Evolutionary conservation across 2,888 invertebrate genomes (phyloP).

Genomic region (Matsumyia berberina): DNA sequence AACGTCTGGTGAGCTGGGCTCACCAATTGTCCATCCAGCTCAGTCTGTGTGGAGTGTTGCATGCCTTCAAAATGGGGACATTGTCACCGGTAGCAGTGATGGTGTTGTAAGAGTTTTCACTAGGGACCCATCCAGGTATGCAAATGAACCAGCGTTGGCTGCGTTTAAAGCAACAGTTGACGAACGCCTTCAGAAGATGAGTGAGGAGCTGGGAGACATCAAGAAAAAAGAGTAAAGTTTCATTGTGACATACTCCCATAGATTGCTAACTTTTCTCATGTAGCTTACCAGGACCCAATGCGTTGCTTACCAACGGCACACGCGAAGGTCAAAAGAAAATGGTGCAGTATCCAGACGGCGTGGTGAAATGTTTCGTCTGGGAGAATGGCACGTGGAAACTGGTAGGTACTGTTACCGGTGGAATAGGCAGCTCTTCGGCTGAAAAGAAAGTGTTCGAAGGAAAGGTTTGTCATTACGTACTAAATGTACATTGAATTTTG

Average conservation of each 20-base stretch:
- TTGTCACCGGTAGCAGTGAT: slow-evolving; percentile 95
- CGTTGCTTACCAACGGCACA: slow-evolving; percentile 90
- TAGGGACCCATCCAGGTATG: slow-evolving; percentile 88
- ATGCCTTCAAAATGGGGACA: slow-evolving; percentile 93
- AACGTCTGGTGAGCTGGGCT: slow-evolving; percentile 80
- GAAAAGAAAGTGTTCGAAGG: slow-evolving; percentile 94
- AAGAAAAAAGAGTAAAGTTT: slow-evolving; percentile 91
- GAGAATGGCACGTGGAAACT: slow-evolving; percentile 91
- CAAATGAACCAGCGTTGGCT: slow-evolving; percentile 87
- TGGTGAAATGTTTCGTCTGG: slow-evolving; percentile 93
- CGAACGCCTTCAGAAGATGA: slow-evolving; percentile 86
- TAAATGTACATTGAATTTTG: neutral
- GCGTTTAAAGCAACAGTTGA: slow-evolving; percentile 90
- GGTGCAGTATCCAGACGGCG: slow-evolving; percentile 89
- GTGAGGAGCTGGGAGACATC: slow-evolving; percentile 92
- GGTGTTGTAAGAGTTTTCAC: slow-evolving; percentile 95
- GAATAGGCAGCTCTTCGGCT: slow-evolving; percentile 87
- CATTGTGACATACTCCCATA: neutral
- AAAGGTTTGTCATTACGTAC: slow-evolving; percentile 83
- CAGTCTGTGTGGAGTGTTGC: slow-evolving; percentile 95
- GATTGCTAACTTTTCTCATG: slow-evolving; percentile 35
- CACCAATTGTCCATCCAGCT: slow-evolving; percentile 87
- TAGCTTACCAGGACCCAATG: slow-evolving; percentile 93
- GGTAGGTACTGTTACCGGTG: slow-evolving; percentile 95
- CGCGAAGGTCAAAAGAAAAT: slow-evolving; percentile 93